Conservation (phyloP, 2,113 vertebrate genomes). For the Trichechus manatus region DNA sequence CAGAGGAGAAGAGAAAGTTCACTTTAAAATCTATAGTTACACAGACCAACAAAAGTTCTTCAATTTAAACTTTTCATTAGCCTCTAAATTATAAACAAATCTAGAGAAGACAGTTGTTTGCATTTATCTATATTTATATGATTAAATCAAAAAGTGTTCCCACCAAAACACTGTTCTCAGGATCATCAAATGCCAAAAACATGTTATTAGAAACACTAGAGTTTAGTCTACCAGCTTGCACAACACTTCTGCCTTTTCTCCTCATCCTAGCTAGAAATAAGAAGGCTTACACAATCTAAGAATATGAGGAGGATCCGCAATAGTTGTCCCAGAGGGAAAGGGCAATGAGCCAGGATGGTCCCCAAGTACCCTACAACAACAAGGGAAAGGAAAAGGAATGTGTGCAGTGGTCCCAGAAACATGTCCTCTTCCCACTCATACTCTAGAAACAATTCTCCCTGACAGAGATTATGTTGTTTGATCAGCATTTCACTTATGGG, state of each 20-base stretch:
- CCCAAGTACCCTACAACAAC: not conserved
- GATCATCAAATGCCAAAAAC: constrained; percentile 16
- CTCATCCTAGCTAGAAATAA: not conserved
- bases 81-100: constrained; percentile 37
- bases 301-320: not conserved
- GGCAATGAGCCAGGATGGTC: not conserved
- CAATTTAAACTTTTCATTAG: not conserved
- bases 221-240: not conserved
- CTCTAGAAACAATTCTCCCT: not conserved
- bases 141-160: not conserved
- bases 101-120: not conserved
- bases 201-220: not conserved
- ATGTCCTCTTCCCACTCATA: not conserved
- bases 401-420: not conserved
- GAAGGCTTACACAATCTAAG: not conserved
- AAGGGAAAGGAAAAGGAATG: not conserved
- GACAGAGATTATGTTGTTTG: not conserved
- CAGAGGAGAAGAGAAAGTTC: not conserved
- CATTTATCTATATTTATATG: not conserved
- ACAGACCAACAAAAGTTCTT: not conserved
- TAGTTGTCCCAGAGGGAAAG: not conserved
- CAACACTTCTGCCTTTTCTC: not conserved
- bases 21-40: not conserved
- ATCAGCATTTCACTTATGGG: not conserved
- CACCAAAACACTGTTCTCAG: not conserved